Conservation (phyloP, 2,888 invertebrate genomes). For the Drosophila kanekoi region DNA sequence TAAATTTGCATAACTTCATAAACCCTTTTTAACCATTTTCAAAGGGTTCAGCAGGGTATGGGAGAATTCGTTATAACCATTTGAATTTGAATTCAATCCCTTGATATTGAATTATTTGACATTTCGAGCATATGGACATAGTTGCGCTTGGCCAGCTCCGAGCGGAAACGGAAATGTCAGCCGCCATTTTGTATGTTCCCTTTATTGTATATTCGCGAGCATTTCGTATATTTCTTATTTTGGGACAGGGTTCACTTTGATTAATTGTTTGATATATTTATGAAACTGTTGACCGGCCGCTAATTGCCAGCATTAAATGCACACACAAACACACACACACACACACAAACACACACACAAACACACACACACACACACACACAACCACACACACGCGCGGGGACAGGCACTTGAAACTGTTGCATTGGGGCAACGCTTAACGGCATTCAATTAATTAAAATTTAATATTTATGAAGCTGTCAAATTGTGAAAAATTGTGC, state of each 20-base stretch:
- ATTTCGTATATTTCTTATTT: not conserved
- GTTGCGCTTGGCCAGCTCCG: not conserved
- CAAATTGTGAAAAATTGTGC: slow-evolving; percentile 61
- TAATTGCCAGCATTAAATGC: slow-evolving; percentile 53
- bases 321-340: slow-evolving; percentile 5
- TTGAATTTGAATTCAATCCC: not conserved
- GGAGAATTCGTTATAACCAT: too few relatives aligned
- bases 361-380: not conserved
- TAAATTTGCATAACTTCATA: too few relatives aligned
- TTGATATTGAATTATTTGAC: slow-evolving; percentile 10
- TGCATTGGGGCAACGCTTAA: slow-evolving; percentile 41
- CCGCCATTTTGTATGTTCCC: slow-evolving; percentile 54
- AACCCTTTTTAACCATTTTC: too few relatives aligned
- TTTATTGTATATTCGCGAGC: not conserved
- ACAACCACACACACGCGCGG: not conserved
- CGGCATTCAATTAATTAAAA: slow-evolving; percentile 72
- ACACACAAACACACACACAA: not conserved
- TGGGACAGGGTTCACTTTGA: slow-evolving; percentile 33
- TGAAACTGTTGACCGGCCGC: slow-evolving; percentile 49
- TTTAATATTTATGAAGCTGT: slow-evolving; percentile 72
- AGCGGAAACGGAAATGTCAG: slow-evolving; percentile 59
- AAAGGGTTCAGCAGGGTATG: too few relatives aligned
- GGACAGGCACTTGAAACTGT: slow-evolving; percentile 8
- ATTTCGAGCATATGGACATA: not conserved
- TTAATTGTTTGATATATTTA: slow-evolving; percentile 61